Conservation (phyloP, 1,140 invertebrate species). For the Palaemon carinicauda region DNA sequence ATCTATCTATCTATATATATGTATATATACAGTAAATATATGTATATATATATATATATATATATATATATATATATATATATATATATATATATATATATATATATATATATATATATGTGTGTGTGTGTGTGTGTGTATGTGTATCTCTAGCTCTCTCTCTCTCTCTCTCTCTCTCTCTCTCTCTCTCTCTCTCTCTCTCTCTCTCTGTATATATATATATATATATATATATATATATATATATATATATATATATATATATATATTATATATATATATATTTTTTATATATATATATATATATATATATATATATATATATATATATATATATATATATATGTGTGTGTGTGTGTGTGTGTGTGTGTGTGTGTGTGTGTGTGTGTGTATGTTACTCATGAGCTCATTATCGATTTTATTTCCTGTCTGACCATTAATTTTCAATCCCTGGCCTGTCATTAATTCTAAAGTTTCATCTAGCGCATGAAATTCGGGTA, state of each 20-base stretch:
- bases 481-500: too few relatives aligned
- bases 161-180: not conserved
- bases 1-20: not conserved
- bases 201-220: not conserved
- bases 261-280: not conserved
- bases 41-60: conserved; percentile 3
- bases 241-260: not conserved
- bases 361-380: not conserved
- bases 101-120: conserved; percentile 12
- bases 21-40: not conserved
- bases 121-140: not conserved
- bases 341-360: not conserved
- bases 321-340: not conserved
- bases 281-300: not conserved
- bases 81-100: conserved; percentile 11
- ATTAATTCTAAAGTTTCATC: too few relatives aligned
- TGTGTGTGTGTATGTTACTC: too few relatives aligned
- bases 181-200: not conserved
- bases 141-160: not conserved
- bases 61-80: conserved; percentile 21
- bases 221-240: not conserved
- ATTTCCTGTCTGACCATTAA: too few relatives aligned
- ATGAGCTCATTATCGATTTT: too few relatives aligned
- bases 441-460: too few relatives aligned
- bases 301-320: not conserved